Evolutionary conservation across 2,888 invertebrate genomes (phyloP).

Genomic region (Sericinus montela): DNA sequence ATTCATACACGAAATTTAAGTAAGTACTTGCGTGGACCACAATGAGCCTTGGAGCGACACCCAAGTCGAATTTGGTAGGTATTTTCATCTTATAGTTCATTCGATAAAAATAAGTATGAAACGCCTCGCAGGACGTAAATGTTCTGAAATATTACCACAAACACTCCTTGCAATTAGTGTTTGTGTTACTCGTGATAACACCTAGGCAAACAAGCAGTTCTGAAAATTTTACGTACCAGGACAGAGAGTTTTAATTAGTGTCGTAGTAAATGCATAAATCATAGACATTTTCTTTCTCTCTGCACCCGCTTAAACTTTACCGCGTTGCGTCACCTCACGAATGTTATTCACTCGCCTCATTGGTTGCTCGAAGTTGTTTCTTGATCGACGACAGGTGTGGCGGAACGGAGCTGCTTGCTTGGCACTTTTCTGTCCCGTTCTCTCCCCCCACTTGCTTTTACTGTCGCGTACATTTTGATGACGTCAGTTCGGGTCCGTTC

Average conservation of each 20-base stretch:
- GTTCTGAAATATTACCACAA: too few species aligned
- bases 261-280: conserved; percentile 34
- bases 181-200: too few species aligned
- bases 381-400: conserved; percentile 50
- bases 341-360: conserved; percentile 36
- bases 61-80: too few species aligned
- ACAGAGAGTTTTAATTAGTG: conserved; percentile 37
- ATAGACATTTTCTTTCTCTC: conserved; percentile 41
- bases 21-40: too few species aligned
- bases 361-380: conserved; percentile 23
- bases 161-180: too few species aligned
- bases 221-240: conserved; percentile 1
- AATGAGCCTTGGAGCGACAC: too few species aligned
- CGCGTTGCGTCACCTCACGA: conserved; percentile 34
- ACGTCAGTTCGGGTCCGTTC: conserved; percentile 56
- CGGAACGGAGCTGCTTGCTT: conserved; percentile 48
- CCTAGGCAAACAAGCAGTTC: too few species aligned
- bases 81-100: too few species aligned
- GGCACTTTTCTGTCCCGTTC: conserved; percentile 25
- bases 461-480: conserved; percentile 34
- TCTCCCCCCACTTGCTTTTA: conserved; percentile 24
- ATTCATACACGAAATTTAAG: too few species aligned
- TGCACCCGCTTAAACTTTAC: conserved; percentile 36
- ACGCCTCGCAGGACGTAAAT: too few species aligned
- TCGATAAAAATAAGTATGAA: too few species aligned